Evolutionary conservation across 2,888 invertebrate genomes (phyloP).

Genomic region (Chorisops tibialis): DNA sequence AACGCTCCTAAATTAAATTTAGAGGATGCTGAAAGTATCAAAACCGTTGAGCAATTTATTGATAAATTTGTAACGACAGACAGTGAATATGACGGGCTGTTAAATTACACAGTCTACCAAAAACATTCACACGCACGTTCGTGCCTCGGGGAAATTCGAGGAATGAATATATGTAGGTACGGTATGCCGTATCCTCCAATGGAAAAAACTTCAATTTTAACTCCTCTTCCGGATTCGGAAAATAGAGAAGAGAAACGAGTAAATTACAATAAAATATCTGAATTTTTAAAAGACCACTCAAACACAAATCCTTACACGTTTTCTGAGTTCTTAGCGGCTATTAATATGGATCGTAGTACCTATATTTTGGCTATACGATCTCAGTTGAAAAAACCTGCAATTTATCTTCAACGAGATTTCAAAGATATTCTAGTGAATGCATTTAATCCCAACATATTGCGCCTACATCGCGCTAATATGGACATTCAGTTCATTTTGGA

Average conservation of each 20-base stretch:
- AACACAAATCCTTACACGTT: background rate
- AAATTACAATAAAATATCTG: too few species aligned
- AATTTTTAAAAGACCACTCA: background rate
- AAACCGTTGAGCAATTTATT: background rate
- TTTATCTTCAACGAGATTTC: background rate
- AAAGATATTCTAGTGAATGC: slow-evolving; percentile 29
- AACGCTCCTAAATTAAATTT: slow-evolving; percentile 17
- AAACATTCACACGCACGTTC: too few species aligned
- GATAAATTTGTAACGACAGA: too few species aligned
- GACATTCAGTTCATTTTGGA: slow-evolving; percentile 45
- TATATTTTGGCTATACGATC: slow-evolving; percentile 34
- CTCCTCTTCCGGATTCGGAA: too few species aligned
- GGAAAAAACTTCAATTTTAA: too few species aligned
- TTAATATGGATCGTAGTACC: slow-evolving; percentile 11
- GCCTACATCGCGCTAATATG: slow-evolving; percentile 40
- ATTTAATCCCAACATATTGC: slow-evolving; percentile 35
- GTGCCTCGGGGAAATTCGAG: background rate
- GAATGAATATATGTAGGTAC: too few species aligned
- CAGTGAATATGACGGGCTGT: too few species aligned
- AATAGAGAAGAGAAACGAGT: too few species aligned
- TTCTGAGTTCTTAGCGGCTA: background rate
- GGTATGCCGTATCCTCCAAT: too few species aligned
- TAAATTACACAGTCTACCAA: too few species aligned
- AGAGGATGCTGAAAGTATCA: background rate
- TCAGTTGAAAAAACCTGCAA: slow-evolving; percentile 14